Evolutionary conservation across 2,113 vertebrate species (phyloP), one percentile per base, ranked within the genome.

Genomic region (Siphamia tubifer): DNA sequence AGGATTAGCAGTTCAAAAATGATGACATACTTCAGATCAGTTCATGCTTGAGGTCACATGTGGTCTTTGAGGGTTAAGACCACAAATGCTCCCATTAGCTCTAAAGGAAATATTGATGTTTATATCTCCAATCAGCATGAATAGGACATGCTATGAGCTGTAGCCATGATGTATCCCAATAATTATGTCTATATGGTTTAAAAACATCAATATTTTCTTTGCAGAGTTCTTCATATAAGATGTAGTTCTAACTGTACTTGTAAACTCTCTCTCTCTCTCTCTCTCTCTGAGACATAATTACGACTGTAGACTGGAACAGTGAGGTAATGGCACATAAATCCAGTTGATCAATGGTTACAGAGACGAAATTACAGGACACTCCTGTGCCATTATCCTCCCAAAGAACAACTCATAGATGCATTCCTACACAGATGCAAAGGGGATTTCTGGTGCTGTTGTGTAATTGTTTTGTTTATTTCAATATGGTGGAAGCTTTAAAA

Each of bases 301-400:
- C 76, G 66, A 82, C 74, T 78, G 84, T 79, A 89, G 90, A 91
- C 89, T 88, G 86, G 84, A 90, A 91, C 79, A 76, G 90, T 93
- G 92, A 93, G 90, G 91, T 92, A 92, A 93, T 90, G 80, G 88
- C 84, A 85, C 87, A 90, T 92, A 92, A 91, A 91, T 92, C 80
- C 80, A 79, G 60, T 66, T 87, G 87, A 92, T 92, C 92, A 90
- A 91, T 92, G 85, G 85, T 72, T 85, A 68, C 61, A 39, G 83
- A 81, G 74, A 61, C 75, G 84, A 90, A 90, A 92, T 92, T 91
- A 92, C 83, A 92, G 88, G 88, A 89, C 81, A 69, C 66, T 56
- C 54, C 69, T 60, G 76, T 53, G 52, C 80, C 75, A 90, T 92
- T 91, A 91, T 78, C 67, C 77, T 69, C 56, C 48, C 71, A 58